Evolutionary conservation across 2,888 invertebrate species (phyloP), one percentile per base, ranked within the genome.

Genomic region (Harpagoxenus sublaevis): DNA sequence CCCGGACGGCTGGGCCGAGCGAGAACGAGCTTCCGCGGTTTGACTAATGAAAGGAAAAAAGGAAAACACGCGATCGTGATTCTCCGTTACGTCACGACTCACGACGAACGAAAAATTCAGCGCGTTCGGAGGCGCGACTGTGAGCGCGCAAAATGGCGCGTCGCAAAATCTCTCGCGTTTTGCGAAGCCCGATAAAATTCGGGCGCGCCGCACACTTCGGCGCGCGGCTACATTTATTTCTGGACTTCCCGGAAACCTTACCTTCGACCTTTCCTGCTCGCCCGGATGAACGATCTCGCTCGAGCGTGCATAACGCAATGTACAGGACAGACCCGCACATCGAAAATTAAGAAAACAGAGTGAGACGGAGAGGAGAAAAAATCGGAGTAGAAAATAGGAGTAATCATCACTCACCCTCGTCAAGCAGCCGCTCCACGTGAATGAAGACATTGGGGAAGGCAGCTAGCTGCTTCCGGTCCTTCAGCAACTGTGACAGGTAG

Each of bases 401-500:
- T 3, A 31, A 10, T 12, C 60, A 77, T 87, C 87, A 94, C 96
- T 96, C 97, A 99, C 99, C 99, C 98, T 99, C 99, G 96, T 99
- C 99, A 95, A 99, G 97, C 94, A 99, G 97, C 96, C 99, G 97
- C 96, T 99, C 99, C 96, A 99, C 97, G 96, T 99, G 99, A 96
- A 99, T 97, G 97, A 99, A 99, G 96, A 99, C 98, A 97, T 99
- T 99, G 93, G 99, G 99, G 96, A 99, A 99, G 95, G 99, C 99
- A 95, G 99, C 99, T 96, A 99, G 97, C 97, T 99, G 99, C 97
- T 99, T 99, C 97, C 99, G 98, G 97, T 99, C 99, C 97, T 99
- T 99, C 95, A 99, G 97, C 96, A 99, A 97, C 97, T 99, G 99
- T 95, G 99, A 99, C 97, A 99, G 97, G 97, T 99, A 99, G 97